These are phyloP conservation scores for Druceiella hillmani DNA, from an alignment of 2,888 invertebrate genomes.

Conservation along the genomic window DNA sequence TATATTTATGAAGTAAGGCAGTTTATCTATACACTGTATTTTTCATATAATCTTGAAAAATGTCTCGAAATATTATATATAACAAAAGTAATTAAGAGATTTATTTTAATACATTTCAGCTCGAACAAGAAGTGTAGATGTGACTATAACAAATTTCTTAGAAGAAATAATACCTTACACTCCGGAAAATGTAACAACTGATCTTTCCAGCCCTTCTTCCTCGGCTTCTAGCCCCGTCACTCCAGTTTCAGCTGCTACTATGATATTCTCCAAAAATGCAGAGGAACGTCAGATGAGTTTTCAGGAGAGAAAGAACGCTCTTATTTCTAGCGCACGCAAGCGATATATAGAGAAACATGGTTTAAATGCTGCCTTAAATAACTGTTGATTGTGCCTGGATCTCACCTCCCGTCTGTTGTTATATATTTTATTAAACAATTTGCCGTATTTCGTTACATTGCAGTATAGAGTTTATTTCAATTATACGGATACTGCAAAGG, in stretches of 20 bases:
- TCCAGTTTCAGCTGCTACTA: constrained; percentile 33
- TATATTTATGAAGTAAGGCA: too few relatives aligned
- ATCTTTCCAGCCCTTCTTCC: constrained; percentile 20
- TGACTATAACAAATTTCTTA: constrained; percentile 74
- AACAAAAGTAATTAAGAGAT: not conserved
- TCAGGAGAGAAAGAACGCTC: constrained; percentile 70
- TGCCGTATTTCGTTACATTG: too few relatives aligned
- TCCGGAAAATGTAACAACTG: constrained; percentile 29
- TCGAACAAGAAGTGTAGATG: constrained; percentile 68
- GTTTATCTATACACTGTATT: too few relatives aligned
- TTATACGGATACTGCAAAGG: too few relatives aligned
- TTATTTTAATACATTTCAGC: too few relatives aligned
- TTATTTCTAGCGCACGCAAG: constrained; percentile 71
- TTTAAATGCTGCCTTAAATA: constrained; percentile 32
- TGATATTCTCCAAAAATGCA: constrained; percentile 51
- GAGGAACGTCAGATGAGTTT: constrained; percentile 66
- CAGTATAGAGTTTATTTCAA: too few relatives aligned
- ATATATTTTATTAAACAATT: too few relatives aligned
- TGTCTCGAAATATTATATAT: not conserved
- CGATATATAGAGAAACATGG: constrained; percentile 76
- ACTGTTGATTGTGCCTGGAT: too few relatives aligned
- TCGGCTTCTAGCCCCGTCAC: constrained; percentile 22
- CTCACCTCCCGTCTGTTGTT: too few relatives aligned
- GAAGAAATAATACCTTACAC: constrained; percentile 66
- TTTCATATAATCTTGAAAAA: too few relatives aligned